Evolutionary conservation across 2,113 vertebrate genomes (phyloP).

Genomic region (Platichthys flesus): DNA sequence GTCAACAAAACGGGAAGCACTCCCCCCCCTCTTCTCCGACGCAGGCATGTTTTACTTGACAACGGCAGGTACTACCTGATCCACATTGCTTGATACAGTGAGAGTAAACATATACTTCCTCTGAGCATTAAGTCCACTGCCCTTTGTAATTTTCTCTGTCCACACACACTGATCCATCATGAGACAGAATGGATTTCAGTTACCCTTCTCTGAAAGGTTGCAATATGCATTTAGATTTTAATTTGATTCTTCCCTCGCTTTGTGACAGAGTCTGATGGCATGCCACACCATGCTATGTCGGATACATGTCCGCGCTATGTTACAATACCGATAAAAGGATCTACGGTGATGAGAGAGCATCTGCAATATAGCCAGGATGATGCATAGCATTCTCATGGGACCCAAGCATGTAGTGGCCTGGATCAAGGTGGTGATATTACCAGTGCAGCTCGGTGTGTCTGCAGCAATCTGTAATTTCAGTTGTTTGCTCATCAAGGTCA

Average conservation of each 20-base stretch:
- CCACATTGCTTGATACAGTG: background rate
- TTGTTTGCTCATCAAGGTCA: slow-evolving; percentile 41
- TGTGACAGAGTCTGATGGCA: background rate
- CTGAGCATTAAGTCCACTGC: background rate
- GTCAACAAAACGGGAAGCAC: background rate
- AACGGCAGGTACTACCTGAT: background rate
- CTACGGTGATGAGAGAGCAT: background rate
- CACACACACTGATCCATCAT: background rate
- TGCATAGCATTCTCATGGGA: slow-evolving; percentile 7
- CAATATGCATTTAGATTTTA: background rate
- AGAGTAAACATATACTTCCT: background rate
- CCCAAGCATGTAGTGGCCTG: background rate
- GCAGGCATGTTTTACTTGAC: background rate
- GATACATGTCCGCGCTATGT: background rate
- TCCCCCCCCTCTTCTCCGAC: no score
- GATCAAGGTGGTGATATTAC: slow-evolving; percentile 12
- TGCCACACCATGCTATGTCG: background rate
- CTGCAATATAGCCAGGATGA: slow-evolving; percentile 1
- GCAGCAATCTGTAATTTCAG: slow-evolving; percentile 42
- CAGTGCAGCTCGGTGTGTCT: slow-evolving; percentile 1
- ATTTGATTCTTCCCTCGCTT: background rate
- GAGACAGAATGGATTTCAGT: background rate
- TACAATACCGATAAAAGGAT: background rate
- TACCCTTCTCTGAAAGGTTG: background rate
- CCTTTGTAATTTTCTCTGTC: background rate